These are phyloP conservation scores for Gymnarchus niloticus DNA, from an alignment of 2,113 vertebrate genomes.

Conservation along the genomic window DNA sequence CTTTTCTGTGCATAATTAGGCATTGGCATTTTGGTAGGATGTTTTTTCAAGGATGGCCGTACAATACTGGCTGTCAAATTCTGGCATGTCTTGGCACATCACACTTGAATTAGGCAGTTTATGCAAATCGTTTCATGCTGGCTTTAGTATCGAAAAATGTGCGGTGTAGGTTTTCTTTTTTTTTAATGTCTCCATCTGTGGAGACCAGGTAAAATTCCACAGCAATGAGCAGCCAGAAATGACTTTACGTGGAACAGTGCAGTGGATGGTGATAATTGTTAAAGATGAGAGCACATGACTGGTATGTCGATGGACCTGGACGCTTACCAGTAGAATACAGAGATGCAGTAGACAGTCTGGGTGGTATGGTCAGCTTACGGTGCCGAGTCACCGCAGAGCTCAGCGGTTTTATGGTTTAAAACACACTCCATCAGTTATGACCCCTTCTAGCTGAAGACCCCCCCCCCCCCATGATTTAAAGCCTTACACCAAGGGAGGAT, in stretches of 20 bases:
- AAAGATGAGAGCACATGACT: neutral
- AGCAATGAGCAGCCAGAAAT: too few relatives aligned
- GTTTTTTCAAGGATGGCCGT: neutral
- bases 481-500: neutral
- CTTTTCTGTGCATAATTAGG: neutral
- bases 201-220: too few relatives aligned
- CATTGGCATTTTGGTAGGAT: neutral
- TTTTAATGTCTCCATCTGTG: neutral
- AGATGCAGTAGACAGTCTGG: neutral
- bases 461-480: neutral
- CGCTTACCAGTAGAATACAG: neutral
- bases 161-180: neutral
- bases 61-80: conserved; percentile 6
- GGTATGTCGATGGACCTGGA: neutral
- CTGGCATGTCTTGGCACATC: neutral
- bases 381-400: neutral
- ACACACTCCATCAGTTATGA: neutral
- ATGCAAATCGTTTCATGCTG: conserved; percentile 10
- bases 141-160: neutral
- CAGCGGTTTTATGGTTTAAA: neutral
- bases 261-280: neutral
- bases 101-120: conserved; percentile 1
- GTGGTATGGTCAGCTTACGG: neutral
- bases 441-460: neutral
- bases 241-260: neutral